These are phyloP conservation scores for Pollachius pollachius DNA, from an alignment of 2,113 vertebrate genomes.

Conservation along the genomic window DNA sequence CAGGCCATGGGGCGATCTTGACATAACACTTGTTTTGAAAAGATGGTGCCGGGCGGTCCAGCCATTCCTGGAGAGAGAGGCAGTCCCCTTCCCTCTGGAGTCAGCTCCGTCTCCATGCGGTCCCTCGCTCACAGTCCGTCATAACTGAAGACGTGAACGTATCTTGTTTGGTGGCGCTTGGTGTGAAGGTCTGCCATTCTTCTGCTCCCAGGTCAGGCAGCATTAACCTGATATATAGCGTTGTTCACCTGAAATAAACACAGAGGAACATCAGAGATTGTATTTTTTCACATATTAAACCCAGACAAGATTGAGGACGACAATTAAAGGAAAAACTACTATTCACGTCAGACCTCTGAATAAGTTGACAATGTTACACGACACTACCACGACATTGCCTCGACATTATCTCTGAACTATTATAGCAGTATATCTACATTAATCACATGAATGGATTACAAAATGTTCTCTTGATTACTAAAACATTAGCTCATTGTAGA, in stretches of 20 bases:
- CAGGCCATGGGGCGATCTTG: conserved; percentile 9
- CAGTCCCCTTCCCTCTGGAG: conserved; percentile 68
- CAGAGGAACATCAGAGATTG: conserved; percentile 19
- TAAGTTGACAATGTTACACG: too few species aligned
- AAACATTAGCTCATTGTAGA: too few species aligned
- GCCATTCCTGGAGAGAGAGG: conserved; percentile 22
- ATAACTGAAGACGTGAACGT: conserved; percentile 59
- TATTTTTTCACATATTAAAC: not conserved
- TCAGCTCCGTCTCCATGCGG: not conserved
- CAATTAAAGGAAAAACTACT: too few species aligned
- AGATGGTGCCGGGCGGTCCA: conserved; percentile 34
- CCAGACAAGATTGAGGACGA: not conserved
- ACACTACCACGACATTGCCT: too few species aligned
- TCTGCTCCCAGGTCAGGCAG: conserved; percentile 33
- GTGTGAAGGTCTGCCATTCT: conserved; percentile 48
- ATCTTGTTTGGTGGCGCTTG: conserved; percentile 36
- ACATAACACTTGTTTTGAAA: conserved; percentile 14
- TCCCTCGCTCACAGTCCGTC: conserved; percentile 53
- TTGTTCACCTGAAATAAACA: conserved; percentile 52
- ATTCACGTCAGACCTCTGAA: too few species aligned
- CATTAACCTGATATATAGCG: conserved; percentile 5
- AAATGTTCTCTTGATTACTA: too few species aligned
- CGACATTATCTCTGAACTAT: too few species aligned
- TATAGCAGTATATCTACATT: too few species aligned
- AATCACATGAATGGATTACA: too few species aligned